Percentiles rank a stretch among this genome's conserved stretches.
Conservation (phyloP, 2,113 vertebrate genomes). For the Reinhardtius hippoglossoides region DNA sequence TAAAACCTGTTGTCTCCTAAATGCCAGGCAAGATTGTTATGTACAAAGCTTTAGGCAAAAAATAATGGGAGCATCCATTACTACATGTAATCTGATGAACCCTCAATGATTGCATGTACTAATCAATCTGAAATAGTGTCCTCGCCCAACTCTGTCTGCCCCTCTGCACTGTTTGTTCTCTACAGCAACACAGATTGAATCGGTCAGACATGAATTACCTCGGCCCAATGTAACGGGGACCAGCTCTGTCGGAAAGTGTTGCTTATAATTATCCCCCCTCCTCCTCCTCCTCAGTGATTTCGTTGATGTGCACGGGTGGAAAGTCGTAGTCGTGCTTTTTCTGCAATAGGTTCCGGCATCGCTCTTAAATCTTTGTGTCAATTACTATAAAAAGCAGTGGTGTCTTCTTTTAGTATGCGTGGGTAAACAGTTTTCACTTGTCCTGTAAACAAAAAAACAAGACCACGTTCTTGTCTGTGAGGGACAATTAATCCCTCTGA, state of each 20-base stretch:
- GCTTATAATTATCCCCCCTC: conserved; percentile 21
- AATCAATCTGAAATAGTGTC: conserved; percentile 27
- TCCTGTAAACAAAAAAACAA: conserved; percentile 22
- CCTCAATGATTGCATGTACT: conserved; percentile 24
- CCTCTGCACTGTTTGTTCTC: conserved; percentile 35
- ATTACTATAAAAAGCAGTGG: conserved; percentile 45
- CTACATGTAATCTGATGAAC: conserved; percentile 44
- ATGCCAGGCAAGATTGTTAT: conserved; percentile 1
- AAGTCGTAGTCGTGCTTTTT: conserved; percentile 22
- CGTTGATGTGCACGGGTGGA: conserved; percentile 23
- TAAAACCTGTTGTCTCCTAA: conserved; percentile 18
- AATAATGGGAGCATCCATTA: conserved; percentile 10
- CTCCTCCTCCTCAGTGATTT: conserved; percentile 16
- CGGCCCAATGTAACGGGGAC: conserved; percentile 34
- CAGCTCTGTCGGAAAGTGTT: conserved; percentile 44
- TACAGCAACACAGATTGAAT: conserved; percentile 43
- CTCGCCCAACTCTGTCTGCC: background rate
- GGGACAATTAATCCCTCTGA: conserved; percentile 22
- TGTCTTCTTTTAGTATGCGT: conserved; percentile 28
- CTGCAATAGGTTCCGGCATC: conserved; percentile 30
- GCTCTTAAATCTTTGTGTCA: conserved; percentile 66
- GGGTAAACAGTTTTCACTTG: conserved; percentile 20
- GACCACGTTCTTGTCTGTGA: background rate
- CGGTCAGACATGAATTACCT: conserved; percentile 22
- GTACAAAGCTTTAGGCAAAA: background rate